Evolutionary conservation across 2,797 vertebrate species (phyloP).

Genomic region (Graptemys geographica): DNA sequence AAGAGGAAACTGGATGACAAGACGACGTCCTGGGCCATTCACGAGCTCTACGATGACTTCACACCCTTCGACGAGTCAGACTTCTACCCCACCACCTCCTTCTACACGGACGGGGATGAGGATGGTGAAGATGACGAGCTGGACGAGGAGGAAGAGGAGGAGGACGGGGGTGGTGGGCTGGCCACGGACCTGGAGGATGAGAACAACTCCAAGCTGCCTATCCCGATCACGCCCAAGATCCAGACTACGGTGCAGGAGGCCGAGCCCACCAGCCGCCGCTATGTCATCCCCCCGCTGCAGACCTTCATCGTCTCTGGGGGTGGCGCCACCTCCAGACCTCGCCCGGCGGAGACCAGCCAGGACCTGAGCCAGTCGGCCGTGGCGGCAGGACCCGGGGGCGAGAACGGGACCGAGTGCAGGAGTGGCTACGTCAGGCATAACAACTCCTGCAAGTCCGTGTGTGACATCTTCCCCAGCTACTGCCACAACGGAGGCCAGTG

Average conservation of each 20-base stretch:
- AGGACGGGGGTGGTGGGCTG: constrained; percentile 81
- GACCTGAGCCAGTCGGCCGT: constrained; percentile 49
- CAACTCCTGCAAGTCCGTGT: constrained; percentile 91
- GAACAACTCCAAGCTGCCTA: constrained; percentile 75
- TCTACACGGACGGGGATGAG: constrained; percentile 86
- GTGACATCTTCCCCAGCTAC: constrained; percentile 91
- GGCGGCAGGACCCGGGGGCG: constrained; percentile 1
- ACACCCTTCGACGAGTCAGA: constrained; percentile 90
- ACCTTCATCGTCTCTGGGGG: constrained; percentile 65
- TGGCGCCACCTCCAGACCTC: constrained; percentile 54
- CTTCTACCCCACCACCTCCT: constrained; percentile 87
- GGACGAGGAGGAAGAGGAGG: constrained; percentile 84
- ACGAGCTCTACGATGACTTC: constrained; percentile 90
- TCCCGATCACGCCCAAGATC: constrained; percentile 70
- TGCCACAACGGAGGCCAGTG: constrained; percentile 98
- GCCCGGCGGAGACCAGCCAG: constrained; percentile 52
- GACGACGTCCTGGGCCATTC: constrained; percentile 88
- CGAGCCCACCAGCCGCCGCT: constrained; percentile 61
- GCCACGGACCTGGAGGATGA: constrained; percentile 82
- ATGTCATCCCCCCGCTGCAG: constrained; percentile 47
- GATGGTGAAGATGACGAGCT: constrained; percentile 83
- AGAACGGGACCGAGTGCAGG: constrained; percentile 86
- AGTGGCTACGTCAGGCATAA: constrained; percentile 88
- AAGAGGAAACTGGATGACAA: constrained; percentile 72
- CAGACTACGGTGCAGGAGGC: constrained; percentile 62